Percentiles rank a stretch among this genome's conserved stretches.
phyloP scores from a whole-genome alignment of 1,140 invertebrate genomes.

The Drosophila malerkotliana region DNA sequence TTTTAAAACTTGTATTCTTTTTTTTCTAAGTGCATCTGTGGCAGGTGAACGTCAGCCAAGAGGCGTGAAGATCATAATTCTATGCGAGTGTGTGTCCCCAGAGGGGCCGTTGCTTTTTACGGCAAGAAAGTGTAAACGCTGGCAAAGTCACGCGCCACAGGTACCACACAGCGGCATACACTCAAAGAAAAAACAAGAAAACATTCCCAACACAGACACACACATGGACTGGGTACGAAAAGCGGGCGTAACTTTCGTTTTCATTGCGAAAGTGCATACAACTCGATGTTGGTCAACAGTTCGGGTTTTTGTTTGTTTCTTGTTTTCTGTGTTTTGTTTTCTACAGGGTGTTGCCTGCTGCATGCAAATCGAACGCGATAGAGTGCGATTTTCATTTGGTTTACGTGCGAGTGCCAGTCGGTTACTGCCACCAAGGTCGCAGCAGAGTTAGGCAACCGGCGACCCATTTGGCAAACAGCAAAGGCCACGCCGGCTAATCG shows the following conservation, averaged over 20 bases:
- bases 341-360: constrained; percentile 39
- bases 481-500: constrained; percentile 1
- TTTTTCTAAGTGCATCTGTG: constrained; percentile 10
- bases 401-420: constrained; percentile 33
- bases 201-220: constrained; percentile 4
- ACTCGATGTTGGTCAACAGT: constrained; percentile 65
- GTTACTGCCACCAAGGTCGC: constrained; percentile 58
- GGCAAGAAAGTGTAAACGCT: constrained; percentile 73
- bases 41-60: constrained; percentile 38
- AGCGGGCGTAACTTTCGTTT: constrained; percentile 74
- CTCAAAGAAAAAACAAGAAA: constrained; percentile 6
- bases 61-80: constrained; percentile 80
- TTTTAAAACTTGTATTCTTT: neutral
- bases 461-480: constrained; percentile 14
- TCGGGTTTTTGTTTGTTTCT: constrained; percentile 27
- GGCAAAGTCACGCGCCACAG: constrained; percentile 66
- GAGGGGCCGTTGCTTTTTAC: constrained; percentile 44
- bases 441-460: constrained; percentile 4
- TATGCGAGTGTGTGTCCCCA: constrained; percentile 31
- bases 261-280: constrained; percentile 82
- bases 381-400: constrained; percentile 42
- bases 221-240: constrained; percentile 2
- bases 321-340: neutral
- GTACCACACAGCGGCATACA: neutral
- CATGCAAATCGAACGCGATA: constrained; percentile 46